A percentile compares a stretch with the other conserved stretches of the same genome.
Conservation (phyloP, 2,888 invertebrate species). For the Drosophila niveifrons region DNA sequence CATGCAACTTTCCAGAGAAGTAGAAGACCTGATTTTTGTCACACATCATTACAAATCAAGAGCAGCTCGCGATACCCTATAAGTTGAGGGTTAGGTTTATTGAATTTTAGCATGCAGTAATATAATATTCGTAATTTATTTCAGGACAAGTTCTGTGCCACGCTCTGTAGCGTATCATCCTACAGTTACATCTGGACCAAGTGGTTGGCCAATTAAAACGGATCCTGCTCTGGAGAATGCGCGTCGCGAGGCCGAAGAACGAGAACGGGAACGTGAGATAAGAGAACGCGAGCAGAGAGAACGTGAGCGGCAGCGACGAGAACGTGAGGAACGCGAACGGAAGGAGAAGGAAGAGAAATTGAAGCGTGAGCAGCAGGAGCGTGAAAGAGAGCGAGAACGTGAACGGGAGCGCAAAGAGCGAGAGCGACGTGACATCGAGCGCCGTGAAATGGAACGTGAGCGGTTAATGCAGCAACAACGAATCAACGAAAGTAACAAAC, state of each 20-base stretch:
- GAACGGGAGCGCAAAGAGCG: slow-evolving; percentile 87
- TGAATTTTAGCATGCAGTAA: not conserved
- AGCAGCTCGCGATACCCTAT: too few species aligned
- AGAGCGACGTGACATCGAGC: slow-evolving; percentile 87
- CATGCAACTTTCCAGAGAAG: too few species aligned
- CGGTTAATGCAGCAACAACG: slow-evolving; percentile 88
- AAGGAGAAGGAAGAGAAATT: slow-evolving; percentile 86
- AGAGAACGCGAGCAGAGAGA: slow-evolving; percentile 85
- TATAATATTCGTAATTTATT: not conserved
- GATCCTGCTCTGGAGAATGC: slow-evolving; percentile 88
- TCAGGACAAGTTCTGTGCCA: slow-evolving; percentile 85
- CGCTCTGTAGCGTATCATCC: slow-evolving; percentile 88
- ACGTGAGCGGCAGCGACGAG: slow-evolving; percentile 84
- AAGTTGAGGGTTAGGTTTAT: too few species aligned
- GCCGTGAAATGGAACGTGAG: slow-evolving; percentile 88
- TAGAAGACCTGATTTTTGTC: too few species aligned
- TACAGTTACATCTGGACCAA: slow-evolving; percentile 82
- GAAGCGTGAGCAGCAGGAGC: slow-evolving; percentile 87
- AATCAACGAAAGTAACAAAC: slow-evolving; percentile 86
- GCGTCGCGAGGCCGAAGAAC: slow-evolving; percentile 87
- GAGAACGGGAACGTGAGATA: slow-evolving; percentile 84
- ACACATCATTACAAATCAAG: too few species aligned
- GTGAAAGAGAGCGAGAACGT: slow-evolving; percentile 87
- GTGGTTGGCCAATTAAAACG: slow-evolving; percentile 89
- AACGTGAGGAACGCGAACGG: slow-evolving; percentile 85